phyloP scores from a whole-genome alignment of 2,797 vertebrate species.

The Pelobates cultripes region DNA sequence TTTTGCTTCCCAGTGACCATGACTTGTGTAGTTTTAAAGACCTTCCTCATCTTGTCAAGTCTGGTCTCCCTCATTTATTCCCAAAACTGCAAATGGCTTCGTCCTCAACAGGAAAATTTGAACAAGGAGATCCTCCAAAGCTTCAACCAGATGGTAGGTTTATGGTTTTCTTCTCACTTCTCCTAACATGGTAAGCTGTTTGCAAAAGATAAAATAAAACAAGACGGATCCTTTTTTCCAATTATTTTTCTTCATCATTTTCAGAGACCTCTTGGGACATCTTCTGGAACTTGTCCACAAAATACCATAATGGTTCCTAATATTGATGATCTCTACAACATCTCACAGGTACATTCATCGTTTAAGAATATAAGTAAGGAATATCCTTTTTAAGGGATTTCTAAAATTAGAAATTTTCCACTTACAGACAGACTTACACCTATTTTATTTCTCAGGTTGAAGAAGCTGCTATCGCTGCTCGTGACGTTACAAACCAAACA shows the following conservation, averaged over 20 bases:
- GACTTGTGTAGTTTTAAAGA: neutral
- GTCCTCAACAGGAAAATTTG: neutral
- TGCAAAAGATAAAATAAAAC: too few relatives aligned
- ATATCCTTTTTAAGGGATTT: too few relatives aligned
- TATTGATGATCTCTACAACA: neutral
- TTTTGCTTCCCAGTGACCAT: neutral
- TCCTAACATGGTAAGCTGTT: neutral
- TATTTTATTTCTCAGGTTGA: neutral
- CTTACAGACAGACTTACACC: too few relatives aligned
- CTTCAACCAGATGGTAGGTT: slow-evolving; percentile 13
- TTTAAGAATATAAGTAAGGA: too few relatives aligned
- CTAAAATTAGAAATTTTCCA: too few relatives aligned
- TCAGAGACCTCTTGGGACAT: neutral
- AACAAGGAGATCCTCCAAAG: slow-evolving; percentile 10
- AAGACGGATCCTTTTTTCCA: too few relatives aligned
- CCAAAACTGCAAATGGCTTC: slow-evolving; percentile 12
- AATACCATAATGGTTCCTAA: neutral
- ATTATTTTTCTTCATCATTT: neutral
- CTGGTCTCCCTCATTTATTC: neutral
- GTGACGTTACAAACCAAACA: neutral
- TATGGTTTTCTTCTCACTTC: neutral
- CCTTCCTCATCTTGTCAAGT: neutral
- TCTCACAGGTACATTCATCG: too few relatives aligned
- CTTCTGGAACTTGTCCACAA: neutral
- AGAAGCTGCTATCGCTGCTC: neutral